Evolutionary conservation across 2,888 invertebrate species (phyloP), one percentile per base, ranked within the genome.

Genomic region (Ormyrus rosae): DNA sequence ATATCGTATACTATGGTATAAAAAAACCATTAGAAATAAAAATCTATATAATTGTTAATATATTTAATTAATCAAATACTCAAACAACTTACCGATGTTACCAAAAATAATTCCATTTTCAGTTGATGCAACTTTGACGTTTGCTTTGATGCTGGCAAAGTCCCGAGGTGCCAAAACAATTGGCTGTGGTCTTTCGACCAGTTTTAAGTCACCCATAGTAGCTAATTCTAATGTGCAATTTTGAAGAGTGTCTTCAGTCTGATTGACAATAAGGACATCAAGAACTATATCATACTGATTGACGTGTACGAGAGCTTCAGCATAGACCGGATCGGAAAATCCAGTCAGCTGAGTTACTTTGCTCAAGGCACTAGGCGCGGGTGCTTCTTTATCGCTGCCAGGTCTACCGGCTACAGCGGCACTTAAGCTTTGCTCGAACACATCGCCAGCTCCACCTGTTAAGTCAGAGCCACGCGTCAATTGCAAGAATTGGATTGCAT

Each of bases 41-140:
- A 34, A 67, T 34, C 4, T 34, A 34, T 34, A 34, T 34, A 60
- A 50, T 10, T 8, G 8, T 46, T 55, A 34, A 34, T 82, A 67
- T 78, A 65, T 55, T 72, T 56, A 5, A 10, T 9, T 78, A 50
- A 60, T 60, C 1, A 19, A 9, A 63, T 67, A 61, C 11, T 53
- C 53, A 34, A 67, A 72, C 11, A 46, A 84, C 91, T 89, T 87
- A 95, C 97, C 97, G 85, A 99, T 99, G 90, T 99, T 99, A 81
- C 99, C 99, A 92, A 99, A 99, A 86, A 99, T 99, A 85, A 99
- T 98, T 80, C 99, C 99, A 92, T 99, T 99, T 92, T 99, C 99
- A 0, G 99, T 99, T 11, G 99, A 99, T 0, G 99, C 98, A n/a
- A 98, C 98, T 92, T 99, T 99, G 61, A 99, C 98, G 89, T 98